Evolutionary conservation across 2,888 invertebrate genomes (phyloP), one percentile per base, ranked within the genome.

Genomic region (Limnephilus rhombicus): DNA sequence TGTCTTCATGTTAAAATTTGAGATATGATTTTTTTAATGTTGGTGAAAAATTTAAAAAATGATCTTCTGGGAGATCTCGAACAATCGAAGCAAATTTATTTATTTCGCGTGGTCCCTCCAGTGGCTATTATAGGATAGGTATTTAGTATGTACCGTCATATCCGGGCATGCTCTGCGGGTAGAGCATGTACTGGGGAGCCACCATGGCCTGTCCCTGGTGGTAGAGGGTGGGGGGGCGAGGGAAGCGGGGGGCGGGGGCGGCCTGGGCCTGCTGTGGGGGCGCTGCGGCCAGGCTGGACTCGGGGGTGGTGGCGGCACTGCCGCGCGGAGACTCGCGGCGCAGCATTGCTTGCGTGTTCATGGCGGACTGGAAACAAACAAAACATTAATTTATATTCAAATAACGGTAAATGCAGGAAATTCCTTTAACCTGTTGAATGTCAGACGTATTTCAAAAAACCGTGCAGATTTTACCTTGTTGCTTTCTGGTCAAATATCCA

Each of bases 251-350:
- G 53, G 29, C 15, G 7, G 80, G 68, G 45, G 85, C 31, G 15
- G 18, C 34, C 53, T 24, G 81, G n/a, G 80, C 80, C 82, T 83
- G 82, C 31, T 89, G 85, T 3, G 89, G 49, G 18, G 53, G 89
- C 7, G 29, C 80, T 1, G 80, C 85, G 45, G 31, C 45, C 24
- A 53, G 29, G 37, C 91, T 90, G 0, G 93, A 93, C 34, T 93
- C 92, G 15, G 92, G 92, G 29, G 92, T 92, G n/a, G 91, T 92
- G 7, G 93, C 91, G 12, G 92, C 86, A 83, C 93, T 93, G 68
- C 92, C 93, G 41, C 92, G 92, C 7, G 92, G 92, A 1, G 91
- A 91, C 91, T 87, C 24, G 86, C 91, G 91, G 18, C 81, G 68
- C n/a, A 41, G 24, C 81, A 81, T 80, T 9, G 91, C 80, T 34